A percentile compares a stretch with the other conserved stretches of the same genome.
These are phyloP conservation scores for Rhadinocentrus ornatus DNA, from an alignment of 2,797 vertebrate species.

Conservation along the genomic window DNA sequence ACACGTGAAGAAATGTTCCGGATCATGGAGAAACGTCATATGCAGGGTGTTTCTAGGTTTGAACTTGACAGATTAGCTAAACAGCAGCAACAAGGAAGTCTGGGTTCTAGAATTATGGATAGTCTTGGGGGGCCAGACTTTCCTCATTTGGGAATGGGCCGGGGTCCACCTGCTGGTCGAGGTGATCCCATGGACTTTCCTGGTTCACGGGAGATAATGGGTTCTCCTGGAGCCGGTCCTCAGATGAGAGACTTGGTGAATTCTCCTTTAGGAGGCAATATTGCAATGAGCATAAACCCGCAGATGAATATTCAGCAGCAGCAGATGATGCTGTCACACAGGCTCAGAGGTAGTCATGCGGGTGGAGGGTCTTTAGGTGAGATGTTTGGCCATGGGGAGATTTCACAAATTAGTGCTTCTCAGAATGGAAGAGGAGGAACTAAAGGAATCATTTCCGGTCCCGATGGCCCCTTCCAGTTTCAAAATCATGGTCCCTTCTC, in stretches of 20 bases:
- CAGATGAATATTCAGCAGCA: constrained; percentile 91
- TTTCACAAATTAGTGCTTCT: constrained; percentile 85
- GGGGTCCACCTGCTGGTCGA: constrained; percentile 76
- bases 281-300: constrained; percentile 90
- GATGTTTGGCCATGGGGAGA: constrained; percentile 86
- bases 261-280: constrained; percentile 86
- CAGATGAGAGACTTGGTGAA: constrained; percentile 90
- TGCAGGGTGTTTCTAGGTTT: constrained; percentile 88
- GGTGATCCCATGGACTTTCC: constrained; percentile 90
- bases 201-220: constrained; percentile 88
- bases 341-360: constrained; percentile 84
- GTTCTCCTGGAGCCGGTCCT: constrained; percentile 83
- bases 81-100: constrained; percentile 82
- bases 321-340: constrained; percentile 91
- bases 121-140: constrained; percentile 76
- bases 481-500: constrained; percentile 89
- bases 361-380: constrained; percentile 80
- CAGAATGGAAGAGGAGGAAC: constrained; percentile 84
- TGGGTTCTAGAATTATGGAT: constrained; percentile 77
- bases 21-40: constrained; percentile 90
- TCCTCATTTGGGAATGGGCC: constrained; percentile 79
- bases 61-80: constrained; percentile 92
- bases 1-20: constrained; percentile 92
- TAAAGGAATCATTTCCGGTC: constrained; percentile 86
- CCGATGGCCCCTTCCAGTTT: constrained; percentile 84